Conservation (phyloP, 1,140 invertebrate genomes). For the Eciton burchellii region DNA sequence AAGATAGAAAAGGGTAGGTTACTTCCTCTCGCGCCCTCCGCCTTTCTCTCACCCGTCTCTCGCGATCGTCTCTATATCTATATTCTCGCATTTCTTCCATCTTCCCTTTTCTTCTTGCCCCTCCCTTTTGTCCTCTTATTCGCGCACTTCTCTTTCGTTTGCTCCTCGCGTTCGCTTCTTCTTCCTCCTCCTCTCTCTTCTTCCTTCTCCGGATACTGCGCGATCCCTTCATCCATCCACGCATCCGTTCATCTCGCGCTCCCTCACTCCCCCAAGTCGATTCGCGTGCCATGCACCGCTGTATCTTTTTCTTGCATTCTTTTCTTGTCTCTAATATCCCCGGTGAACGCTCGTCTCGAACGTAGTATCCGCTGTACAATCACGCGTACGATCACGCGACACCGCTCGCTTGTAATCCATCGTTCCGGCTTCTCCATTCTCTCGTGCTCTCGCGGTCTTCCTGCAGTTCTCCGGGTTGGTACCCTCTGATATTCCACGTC, state of each 20-base stretch:
- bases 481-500: not conserved
- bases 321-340: constrained; percentile 57
- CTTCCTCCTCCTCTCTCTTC: constrained; percentile 32
- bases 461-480: constrained; percentile 21
- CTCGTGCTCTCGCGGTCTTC: constrained; percentile 34
- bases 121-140: constrained; percentile 7
- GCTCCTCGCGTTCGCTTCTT: constrained; percentile 6
- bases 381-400: constrained; percentile 40
- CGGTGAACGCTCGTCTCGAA: constrained; percentile 55
- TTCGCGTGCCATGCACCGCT: constrained; percentile 24
- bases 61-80: not conserved
- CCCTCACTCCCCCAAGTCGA: not conserved
- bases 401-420: constrained; percentile 37
- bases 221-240: constrained; percentile 40
- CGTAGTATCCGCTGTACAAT: constrained; percentile 25
- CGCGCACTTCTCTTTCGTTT: constrained; percentile 24
- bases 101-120: constrained; percentile 22
- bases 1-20: constrained; percentile 76
- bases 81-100: not conserved
- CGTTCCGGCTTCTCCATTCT: constrained; percentile 55
- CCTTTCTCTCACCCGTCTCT: constrained; percentile 19
- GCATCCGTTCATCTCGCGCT: constrained; percentile 29
- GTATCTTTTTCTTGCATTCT: constrained; percentile 58
- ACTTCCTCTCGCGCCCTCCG: constrained; percentile 53
- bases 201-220: constrained; percentile 27